Evolutionary conservation across 2,888 invertebrate species (phyloP), one percentile per base, ranked within the genome.

Genomic region (Pachycephus smyrnensis): DNA sequence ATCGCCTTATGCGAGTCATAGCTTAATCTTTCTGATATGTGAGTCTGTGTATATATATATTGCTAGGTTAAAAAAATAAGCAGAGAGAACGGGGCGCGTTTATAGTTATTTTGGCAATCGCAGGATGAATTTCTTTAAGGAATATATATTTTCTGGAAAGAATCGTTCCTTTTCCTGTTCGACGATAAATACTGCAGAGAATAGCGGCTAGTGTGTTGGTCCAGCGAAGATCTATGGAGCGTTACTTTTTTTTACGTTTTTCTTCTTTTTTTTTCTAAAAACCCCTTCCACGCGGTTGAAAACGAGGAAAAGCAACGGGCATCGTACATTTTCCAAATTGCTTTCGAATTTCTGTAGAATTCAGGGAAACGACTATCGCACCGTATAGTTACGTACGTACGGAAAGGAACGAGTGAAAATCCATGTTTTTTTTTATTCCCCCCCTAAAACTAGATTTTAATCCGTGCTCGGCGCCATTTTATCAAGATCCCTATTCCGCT

Each of bases 381-480:
- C 55, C 23, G 55, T 55, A 55, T 2, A 9, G 55, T 23, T 55
- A 55, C 9, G 55, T 23, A 55, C 0, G 55, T 23, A 23, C 23
- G 2, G 15, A 55, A 55, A 55, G 55, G 55, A 55, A 23, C 36
- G 36, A 36, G 12, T 33, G 36, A 74, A 36, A 71, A 71, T 71
- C 30, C 71, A 23, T 55, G 55, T 30, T 11, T 30, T 30, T 71
- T 33, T 31, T 37, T 36, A n/a, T n/a, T n/a, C n/a, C n/a, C n/a
- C n/a, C 75, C 15, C n/a, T 35, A 23, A 36, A 73, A 36, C 40
- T 76, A 68, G 71, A 77, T 77, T 77, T 77, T 30, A 75, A 77
- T 75, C 73, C 68, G 55, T 73, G n/a, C 55, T 74, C 4, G 77
- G 77, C 77, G 77, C 73, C 77, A 31, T 40, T n/a, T 73, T 77